Evolutionary conservation across 2,888 invertebrate genomes (phyloP).

Genomic region (Tyria jacobaeae): DNA sequence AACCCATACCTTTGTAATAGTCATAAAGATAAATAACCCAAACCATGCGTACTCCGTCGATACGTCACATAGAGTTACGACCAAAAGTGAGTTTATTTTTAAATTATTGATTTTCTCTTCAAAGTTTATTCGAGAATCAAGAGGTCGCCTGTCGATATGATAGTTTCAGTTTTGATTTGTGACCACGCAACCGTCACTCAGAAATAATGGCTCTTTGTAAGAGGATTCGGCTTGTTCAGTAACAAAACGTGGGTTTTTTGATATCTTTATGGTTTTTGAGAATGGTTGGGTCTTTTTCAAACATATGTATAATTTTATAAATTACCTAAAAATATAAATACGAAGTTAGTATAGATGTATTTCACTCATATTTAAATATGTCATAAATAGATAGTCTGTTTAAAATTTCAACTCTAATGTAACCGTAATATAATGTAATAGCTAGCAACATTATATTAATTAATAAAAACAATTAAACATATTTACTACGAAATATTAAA

Average conservation of each 20-base stretch:
- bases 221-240: conserved; percentile 34
- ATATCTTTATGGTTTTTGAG: not conserved
- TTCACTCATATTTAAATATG: too few relatives aligned
- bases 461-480: too few relatives aligned
- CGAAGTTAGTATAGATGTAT: too few relatives aligned
- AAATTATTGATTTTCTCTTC: conserved; percentile 13
- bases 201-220: conserved; percentile 43
- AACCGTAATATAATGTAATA: too few relatives aligned
- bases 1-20: not conserved
- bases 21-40: not conserved
- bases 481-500: too few relatives aligned
- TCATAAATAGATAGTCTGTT: too few relatives aligned
- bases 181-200: conserved; percentile 37
- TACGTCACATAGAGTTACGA: conserved; percentile 2
- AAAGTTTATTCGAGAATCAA: conserved; percentile 28
- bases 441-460: too few relatives aligned
- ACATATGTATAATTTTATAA: too few relatives aligned
- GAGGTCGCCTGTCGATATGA: conserved; percentile 34
- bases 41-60: not conserved
- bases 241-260: not conserved
- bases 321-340: too few relatives aligned
- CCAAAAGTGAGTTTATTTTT: conserved; percentile 15
- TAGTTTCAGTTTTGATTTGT: conserved; percentile 43
- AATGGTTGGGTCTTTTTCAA: not conserved
- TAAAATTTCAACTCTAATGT: too few relatives aligned